Conservation (phyloP, 2,797 vertebrate species). For the Champsocephalus esox region DNA sequence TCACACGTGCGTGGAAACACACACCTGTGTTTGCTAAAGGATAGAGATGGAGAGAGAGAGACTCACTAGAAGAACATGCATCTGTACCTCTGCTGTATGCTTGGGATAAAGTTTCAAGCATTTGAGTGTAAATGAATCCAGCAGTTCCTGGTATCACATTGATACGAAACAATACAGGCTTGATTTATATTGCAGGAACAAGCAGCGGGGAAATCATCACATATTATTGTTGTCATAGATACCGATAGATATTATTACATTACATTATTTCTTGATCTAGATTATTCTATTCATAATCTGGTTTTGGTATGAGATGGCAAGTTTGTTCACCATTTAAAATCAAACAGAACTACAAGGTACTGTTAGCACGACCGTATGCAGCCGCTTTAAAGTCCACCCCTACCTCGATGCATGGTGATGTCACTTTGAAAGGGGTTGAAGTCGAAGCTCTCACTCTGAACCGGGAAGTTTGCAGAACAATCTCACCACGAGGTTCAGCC, state of each 20-base stretch:
- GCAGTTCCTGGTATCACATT: slow-evolving; percentile 1
- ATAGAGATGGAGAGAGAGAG: slow-evolving; percentile 32
- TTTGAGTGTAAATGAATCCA: slow-evolving; percentile 15
- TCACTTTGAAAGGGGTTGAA: slow-evolving; percentile 11
- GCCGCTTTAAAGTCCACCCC: neutral
- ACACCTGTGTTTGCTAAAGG: slow-evolving; percentile 83
- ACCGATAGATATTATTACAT: slow-evolving; percentile 13
- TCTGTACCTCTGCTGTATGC: slow-evolving; percentile 51
- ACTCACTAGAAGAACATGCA: slow-evolving; percentile 27
- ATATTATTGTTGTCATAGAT: slow-evolving; percentile 28
- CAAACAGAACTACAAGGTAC: slow-evolving; percentile 4
- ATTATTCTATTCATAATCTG: slow-evolving; percentile 11
- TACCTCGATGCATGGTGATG: neutral
- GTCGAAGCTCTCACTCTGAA: neutral
- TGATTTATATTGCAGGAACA: slow-evolving; percentile 15
- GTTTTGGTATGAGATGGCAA: neutral
- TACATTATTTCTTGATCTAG: neutral
- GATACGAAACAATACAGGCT: slow-evolving; percentile 11
- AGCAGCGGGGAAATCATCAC: slow-evolving; percentile 15
- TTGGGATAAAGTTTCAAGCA: slow-evolving; percentile 46
- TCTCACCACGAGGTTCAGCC: neutral
- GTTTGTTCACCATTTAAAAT: slow-evolving; percentile 1
- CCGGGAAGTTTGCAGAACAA: neutral
- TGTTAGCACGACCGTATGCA: neutral
- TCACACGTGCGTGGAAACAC: slow-evolving; percentile 48